These are phyloP conservation scores for Drosophila pachea DNA, from an alignment of 1,140 invertebrate genomes.

Conservation along the genomic window DNA sequence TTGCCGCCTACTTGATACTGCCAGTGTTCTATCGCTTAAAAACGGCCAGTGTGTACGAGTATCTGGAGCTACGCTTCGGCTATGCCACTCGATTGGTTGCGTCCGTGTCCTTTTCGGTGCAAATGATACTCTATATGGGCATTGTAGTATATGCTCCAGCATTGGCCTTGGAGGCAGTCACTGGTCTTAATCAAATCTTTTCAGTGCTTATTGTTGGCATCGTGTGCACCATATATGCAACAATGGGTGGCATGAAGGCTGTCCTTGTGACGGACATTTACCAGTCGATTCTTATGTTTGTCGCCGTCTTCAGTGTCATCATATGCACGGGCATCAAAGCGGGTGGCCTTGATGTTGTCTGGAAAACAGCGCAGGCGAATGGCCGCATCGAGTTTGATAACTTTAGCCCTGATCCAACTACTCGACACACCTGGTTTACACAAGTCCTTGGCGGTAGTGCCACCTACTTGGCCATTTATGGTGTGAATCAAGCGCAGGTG, in stretches of 20 bases:
- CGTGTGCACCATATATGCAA: slow-evolving; percentile 92
- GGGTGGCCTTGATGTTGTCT: slow-evolving; percentile 84
- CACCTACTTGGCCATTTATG: slow-evolving; percentile 88
- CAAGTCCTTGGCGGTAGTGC: slow-evolving; percentile 86
- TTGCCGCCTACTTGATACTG: slow-evolving; percentile 89
- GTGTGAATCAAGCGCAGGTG: slow-evolving; percentile 91
- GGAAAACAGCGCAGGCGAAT: slow-evolving; percentile 83
- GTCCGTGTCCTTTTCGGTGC: slow-evolving; percentile 88
- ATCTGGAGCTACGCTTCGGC: slow-evolving; percentile 91
- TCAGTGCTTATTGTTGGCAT: slow-evolving; percentile 89
- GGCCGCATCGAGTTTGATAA: slow-evolving; percentile 83
- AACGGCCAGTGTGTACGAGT: slow-evolving; percentile 94
- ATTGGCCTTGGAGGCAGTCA: slow-evolving; percentile 92
- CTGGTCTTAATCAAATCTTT: slow-evolving; percentile 85
- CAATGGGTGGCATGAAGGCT: slow-evolving; percentile 93
- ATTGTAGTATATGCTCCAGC: slow-evolving; percentile 96
- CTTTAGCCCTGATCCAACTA: slow-evolving; percentile 84
- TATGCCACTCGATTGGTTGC: slow-evolving; percentile 83
- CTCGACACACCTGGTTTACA: slow-evolving; percentile 87
- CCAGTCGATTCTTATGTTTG: slow-evolving; percentile 89
- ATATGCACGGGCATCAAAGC: slow-evolving; percentile 83
- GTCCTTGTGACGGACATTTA: slow-evolving; percentile 93
- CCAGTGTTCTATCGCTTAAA: slow-evolving; percentile 94
- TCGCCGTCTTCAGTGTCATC: slow-evolving; percentile 86
- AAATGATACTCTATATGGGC: slow-evolving; percentile 94